These are phyloP conservation scores for Agrochola lota DNA, from an alignment of 2,888 invertebrate species.

Conservation along the genomic window DNA sequence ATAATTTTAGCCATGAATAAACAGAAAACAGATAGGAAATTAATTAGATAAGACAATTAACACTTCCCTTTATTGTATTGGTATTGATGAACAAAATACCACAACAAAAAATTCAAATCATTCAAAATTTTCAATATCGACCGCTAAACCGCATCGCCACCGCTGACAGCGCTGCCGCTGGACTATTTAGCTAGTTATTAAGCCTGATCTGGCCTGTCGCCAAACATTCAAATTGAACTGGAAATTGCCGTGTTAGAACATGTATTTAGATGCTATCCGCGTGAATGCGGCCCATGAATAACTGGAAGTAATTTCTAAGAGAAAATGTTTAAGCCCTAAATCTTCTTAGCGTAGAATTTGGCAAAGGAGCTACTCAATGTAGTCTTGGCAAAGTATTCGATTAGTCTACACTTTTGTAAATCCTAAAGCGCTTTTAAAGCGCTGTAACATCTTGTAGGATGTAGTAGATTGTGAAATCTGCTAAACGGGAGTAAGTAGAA, in stretches of 20 bases:
- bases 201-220: constrained; percentile 71
- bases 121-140: constrained; percentile 36
- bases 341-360: constrained; percentile 49
- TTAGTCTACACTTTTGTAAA: constrained; percentile 57
- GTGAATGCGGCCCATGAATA: constrained; percentile 53
- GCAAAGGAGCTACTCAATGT: constrained; percentile 55
- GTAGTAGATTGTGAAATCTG: constrained; percentile 17
- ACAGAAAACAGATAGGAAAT: neutral
- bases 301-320: constrained; percentile 52
- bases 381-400: constrained; percentile 60
- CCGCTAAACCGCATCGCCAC: constrained; percentile 60
- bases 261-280: constrained; percentile 63
- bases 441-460: constrained; percentile 20
- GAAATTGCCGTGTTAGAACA: constrained; percentile 65
- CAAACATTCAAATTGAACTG: constrained; percentile 78
- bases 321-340: constrained; percentile 45
- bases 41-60: neutral
- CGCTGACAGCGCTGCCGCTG: constrained; percentile 63
- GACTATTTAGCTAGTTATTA: constrained; percentile 73
- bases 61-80: neutral
- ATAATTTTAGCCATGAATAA: neutral
- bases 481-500: constrained; percentile 3
- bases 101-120: neutral
- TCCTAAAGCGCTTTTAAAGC: constrained; percentile 43
- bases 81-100: neutral